Conservation (phyloP, 2,113 vertebrate genomes). For the Telmatochromis brachygnathus region DNA sequence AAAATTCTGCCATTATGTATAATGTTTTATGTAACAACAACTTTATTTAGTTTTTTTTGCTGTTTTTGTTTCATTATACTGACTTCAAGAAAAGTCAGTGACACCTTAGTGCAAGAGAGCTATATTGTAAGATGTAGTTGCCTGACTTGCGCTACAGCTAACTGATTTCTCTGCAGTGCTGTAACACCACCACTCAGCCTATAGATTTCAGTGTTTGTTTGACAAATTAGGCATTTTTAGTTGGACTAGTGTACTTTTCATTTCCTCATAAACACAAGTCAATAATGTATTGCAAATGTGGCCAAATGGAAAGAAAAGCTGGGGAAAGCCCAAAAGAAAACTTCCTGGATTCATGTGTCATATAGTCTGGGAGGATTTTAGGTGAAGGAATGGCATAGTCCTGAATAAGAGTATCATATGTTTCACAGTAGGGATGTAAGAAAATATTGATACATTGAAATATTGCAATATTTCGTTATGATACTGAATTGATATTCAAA, state of each 20-base stretch:
- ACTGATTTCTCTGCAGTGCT: accelerated
- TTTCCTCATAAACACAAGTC: not conserved
- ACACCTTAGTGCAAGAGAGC: not conserved
- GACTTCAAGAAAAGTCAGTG: not conserved
- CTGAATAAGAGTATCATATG: not conserved
- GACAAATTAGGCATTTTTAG: not conserved
- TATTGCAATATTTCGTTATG: not conserved
- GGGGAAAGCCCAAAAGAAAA: not conserved
- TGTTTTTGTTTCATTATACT: not conserved
- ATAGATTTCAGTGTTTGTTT: not conserved
- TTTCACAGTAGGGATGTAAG: not conserved
- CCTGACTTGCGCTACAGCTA: not conserved
- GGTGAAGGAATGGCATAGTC: not conserved
- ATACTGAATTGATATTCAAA: not conserved
- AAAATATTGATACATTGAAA: not conserved
- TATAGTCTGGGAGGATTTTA: not conserved
- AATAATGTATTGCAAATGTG: not conserved
- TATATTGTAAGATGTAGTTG: not conserved
- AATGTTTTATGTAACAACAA: not conserved
- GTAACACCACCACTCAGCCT: not conserved
- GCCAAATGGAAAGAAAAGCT: not conserved
- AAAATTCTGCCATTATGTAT: accelerated
- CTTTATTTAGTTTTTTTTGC: accelerated
- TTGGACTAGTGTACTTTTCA: not conserved
- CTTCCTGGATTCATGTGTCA: not conserved